Percentiles rank a stretch among this genome's conserved stretches.
Evolutionary conservation across 2,113 vertebrate species (phyloP).

Genomic region (Aphyosemion australe): DNA sequence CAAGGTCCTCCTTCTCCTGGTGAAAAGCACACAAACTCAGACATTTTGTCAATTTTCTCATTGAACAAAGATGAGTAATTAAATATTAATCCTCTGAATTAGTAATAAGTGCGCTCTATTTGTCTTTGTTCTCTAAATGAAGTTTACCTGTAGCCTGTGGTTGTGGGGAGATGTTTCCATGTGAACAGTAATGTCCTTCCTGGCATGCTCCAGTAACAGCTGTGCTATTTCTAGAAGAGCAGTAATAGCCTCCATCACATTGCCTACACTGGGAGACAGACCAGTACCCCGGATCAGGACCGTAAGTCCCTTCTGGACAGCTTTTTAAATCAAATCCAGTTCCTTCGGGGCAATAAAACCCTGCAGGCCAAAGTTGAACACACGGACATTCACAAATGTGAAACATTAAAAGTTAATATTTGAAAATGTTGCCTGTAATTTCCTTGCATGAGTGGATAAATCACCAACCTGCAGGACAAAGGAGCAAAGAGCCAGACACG

Average conservation of each 20-base stretch:
- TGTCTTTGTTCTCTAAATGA: not conserved
- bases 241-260: conserved; percentile 85
- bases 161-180: conserved; percentile 77
- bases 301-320: conserved; percentile 84
- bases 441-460: not conserved
- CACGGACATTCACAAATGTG: conserved; percentile 5
- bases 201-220: conserved; percentile 81
- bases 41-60: conserved; percentile 16
- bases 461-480: conserved; percentile 85
- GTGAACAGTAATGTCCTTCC: conserved; percentile 84
- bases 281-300: conserved; percentile 71
- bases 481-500: conserved; percentile 72
- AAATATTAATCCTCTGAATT: not conserved
- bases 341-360: conserved; percentile 85
- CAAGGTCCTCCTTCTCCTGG: conserved; percentile 83
- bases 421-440: not conserved
- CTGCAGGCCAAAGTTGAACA: conserved; percentile 64
- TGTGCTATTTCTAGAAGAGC: conserved; percentile 78
- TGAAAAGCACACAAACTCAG: conserved; percentile 21
- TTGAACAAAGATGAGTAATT: not conserved
- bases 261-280: conserved; percentile 72
- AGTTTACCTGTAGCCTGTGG: conserved; percentile 73
- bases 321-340: conserved; percentile 79
- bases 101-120: not conserved
- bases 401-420: not conserved